A percentile compares a stretch with the other conserved stretches of the same genome.
These are phyloP conservation scores for Piliocolobus tephrosceles DNA, from an alignment of 2,113 vertebrate species.

Conservation along the genomic window DNA sequence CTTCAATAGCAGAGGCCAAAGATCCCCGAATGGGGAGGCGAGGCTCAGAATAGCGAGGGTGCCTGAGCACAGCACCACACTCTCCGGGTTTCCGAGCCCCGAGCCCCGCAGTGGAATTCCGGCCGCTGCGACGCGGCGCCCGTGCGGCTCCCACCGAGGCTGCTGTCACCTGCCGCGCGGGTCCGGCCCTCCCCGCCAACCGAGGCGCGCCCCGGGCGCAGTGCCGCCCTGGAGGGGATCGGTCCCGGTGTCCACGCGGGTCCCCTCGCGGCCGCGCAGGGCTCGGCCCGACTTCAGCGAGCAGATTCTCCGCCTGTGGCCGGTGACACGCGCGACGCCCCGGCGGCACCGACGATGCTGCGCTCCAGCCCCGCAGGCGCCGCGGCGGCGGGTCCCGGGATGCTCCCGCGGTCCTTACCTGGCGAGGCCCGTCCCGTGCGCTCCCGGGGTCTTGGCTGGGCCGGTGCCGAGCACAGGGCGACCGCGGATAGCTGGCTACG, in stretches of 20 bases:
- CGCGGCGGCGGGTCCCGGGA: neutral
- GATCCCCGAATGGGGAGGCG: neutral
- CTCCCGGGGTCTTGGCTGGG: neutral
- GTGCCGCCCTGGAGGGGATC: neutral
- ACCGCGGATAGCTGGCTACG: neutral
- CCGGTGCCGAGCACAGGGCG: neutral
- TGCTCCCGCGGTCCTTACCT: constrained; percentile 45
- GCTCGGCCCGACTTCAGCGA: neutral
- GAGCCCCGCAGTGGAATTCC: neutral
- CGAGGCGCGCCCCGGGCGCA: neutral
- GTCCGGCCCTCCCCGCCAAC: neutral
- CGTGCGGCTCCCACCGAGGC: neutral
- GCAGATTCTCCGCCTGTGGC: neutral
- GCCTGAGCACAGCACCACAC: neutral
- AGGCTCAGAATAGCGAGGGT: neutral
- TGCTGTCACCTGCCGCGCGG: neutral
- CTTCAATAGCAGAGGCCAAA: neutral
- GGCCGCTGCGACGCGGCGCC: neutral
- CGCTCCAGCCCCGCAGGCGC: neutral
- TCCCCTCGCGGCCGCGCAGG: neutral
- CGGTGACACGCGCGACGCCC: neutral
- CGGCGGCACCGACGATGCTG: neutral
- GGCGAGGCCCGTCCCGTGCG: constrained; percentile 11
- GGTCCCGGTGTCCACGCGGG: neutral
- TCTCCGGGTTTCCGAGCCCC: neutral